These are phyloP conservation scores for Phenganax stokvisi DNA, from an alignment of 92 coral and sea anemone species.

Conservation along the genomic window DNA sequence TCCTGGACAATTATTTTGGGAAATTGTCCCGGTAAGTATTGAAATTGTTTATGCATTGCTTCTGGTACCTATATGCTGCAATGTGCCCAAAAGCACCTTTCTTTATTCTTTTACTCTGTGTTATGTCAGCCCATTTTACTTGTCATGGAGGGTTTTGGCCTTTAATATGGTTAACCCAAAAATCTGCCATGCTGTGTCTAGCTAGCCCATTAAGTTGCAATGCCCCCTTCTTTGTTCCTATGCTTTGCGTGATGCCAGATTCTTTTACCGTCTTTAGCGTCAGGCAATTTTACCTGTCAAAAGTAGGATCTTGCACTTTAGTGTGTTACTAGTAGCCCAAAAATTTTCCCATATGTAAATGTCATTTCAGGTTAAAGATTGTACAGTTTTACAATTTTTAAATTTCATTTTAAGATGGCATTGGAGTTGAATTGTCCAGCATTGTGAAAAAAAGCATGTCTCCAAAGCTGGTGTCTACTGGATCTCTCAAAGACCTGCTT, in stretches of 20 bases:
- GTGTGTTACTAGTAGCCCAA: neutral
- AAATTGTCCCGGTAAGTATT: slow-evolving; percentile 17
- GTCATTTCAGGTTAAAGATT: neutral
- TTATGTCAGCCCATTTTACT: neutral
- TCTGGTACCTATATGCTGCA: neutral
- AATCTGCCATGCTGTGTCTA: too few relatives aligned
- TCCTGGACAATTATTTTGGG: slow-evolving; percentile 17
- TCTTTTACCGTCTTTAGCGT: too few relatives aligned
- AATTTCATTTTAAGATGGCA: slow-evolving; percentile 8
- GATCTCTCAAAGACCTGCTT: neutral
- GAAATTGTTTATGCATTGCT: neutral
- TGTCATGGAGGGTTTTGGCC: neutral
- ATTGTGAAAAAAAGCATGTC: slow-evolving; percentile 3
- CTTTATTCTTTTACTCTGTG: neutral
- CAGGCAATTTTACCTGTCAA: too few relatives aligned
- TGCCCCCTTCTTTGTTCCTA: too few relatives aligned
- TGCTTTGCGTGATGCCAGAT: too few relatives aligned
- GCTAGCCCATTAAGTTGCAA: too few relatives aligned
- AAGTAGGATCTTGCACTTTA: too few relatives aligned
- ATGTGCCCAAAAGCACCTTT: neutral
- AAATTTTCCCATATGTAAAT: neutral
- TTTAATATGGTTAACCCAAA: neutral
- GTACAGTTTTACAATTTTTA: neutral
- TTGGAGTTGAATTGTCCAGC: slow-evolving; percentile 15
- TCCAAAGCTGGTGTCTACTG: slow-evolving; percentile 22